Base-by-base conservation (phyloP, 2,113 vertebrate species). In the Vulpes lagopus region DNA sequence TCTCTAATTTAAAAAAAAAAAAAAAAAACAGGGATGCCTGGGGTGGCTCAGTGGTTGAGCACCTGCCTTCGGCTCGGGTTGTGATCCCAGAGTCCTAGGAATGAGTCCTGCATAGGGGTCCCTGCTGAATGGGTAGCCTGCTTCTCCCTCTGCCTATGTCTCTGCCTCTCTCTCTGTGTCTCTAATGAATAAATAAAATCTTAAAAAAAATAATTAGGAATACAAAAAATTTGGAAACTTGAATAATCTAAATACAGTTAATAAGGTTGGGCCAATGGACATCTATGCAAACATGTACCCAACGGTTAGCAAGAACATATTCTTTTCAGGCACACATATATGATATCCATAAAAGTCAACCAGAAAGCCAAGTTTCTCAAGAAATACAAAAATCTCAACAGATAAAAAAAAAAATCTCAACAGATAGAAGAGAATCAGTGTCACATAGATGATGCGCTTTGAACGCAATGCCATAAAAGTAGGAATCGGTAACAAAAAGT, bases 401-500 rank as follows among this genome's bases (percentile, higher is more conserved):
- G 22, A 76, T 43, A 7, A 8, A 43, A 43, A 43, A 43, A 87
- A 88, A 91, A 57, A 74, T 27, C 57, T 25, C 84, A 82, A 20
- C 35, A 51, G 22, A 76, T 19, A 60, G 64, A 60, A 83, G 69
- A 78, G 55, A 82, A 43, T 53, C 19, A 12, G 25, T 53, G 73
- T 14, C 8, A 53, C 4, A 20, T 0, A 5, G 51, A 53, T 10
- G 16, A 25, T 0, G 23, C 27, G 17, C 30, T 32, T 14, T 82
- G 27, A 88, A 62, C 12, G n/a, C 43, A 38, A 78, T 5, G 27
- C 64, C 38, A 7, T 88, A 32, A 88, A 71, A 71, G 51, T 17
- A 49, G 67, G 84, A 32, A 79, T 32, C 5, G 51, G 8, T 17
- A 35, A 57, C 59, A 53, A 71, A 80, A 27, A 3, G 19, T 27